Evolutionary conservation across 2,113 vertebrate species (phyloP), one percentile per base, ranked within the genome.

Genomic region (Podilymbus podiceps): DNA sequence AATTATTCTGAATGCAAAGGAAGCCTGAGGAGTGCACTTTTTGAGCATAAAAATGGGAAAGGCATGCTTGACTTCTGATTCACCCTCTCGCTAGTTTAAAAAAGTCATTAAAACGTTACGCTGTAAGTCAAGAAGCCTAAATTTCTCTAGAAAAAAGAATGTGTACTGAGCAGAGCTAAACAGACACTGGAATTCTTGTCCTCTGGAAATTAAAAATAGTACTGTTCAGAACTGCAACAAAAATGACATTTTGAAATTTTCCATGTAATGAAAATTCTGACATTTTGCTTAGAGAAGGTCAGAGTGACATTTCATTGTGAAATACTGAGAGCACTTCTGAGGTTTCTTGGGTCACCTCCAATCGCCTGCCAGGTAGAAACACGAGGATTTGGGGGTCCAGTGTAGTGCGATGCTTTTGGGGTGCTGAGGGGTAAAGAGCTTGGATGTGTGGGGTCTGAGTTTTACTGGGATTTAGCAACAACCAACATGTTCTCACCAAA

Each of bases 231-330:
- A 95, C 86, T 68, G 92, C 76, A 95, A 96, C 90, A 93, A 93
- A 97, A 95, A 94, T 90, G 95, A 94, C 94, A 95, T 96, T 96
- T 95, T 96, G 75, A 93, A 94, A 96, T 97, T 97, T 97, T 90
- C 85, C 88, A 55, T 66, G n/a, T 95, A 94, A 96, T 96, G 93
- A 95, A 93, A 96, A 95, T 95, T 93, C 90, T 95, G 95, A 95
- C 92, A 94, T 96, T 97, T 96, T 94, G 17, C 96, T 96, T 94
- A 35, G 92, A 95, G 93, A 96, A 97, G 96, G 92, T 97, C 96
- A 96, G 93, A 93, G 93, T 96, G 96, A 97, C 93, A 97, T 96
- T 96, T 97, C 74, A 86, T 85, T 94, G 76, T 90, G 83, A 95
- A 94, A 90, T 63, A 96, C 83, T 93, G 73, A 86, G 85, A 91